A percentile compares a stretch with the other conserved stretches of the same genome.
These are phyloP conservation scores for Scaeva pyrastri DNA, from an alignment of 2,888 invertebrate species.

Conservation along the genomic window DNA sequence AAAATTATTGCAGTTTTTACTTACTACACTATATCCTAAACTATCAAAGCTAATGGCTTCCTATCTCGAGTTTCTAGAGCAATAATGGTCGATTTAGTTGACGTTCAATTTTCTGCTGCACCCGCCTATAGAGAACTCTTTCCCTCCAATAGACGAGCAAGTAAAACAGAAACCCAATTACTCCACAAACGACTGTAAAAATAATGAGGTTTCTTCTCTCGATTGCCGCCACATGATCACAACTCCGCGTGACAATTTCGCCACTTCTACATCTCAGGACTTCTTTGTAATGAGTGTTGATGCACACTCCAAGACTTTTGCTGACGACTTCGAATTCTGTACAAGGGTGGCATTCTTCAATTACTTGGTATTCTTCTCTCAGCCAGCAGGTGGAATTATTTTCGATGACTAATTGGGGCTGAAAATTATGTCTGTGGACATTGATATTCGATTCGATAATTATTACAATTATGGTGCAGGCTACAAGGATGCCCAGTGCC, in stretches of 20 bases:
- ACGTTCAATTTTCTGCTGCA: conserved; percentile 81
- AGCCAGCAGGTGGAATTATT: conserved; percentile 92
- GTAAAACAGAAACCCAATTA: conserved; percentile 80
- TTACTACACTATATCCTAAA: conserved; percentile 46
- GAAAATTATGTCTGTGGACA: conserved; percentile 65
- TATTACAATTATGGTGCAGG: conserved; percentile 92
- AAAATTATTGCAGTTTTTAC: background rate
- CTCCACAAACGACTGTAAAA: conserved; percentile 80
- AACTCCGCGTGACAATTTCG: conserved; percentile 92
- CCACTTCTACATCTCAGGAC: conserved; percentile 92
- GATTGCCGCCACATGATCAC: conserved; percentile 92
- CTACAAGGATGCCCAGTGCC: conserved; percentile 90
- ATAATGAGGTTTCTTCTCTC: conserved; percentile 90
- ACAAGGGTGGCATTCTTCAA: conserved; percentile 93
- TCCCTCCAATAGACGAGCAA: conserved; percentile 81
- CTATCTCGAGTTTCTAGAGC: conserved; percentile 10
- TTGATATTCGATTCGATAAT: conserved; percentile 90
- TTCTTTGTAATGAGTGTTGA: conserved; percentile 93
- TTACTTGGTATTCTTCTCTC: conserved; percentile 89
- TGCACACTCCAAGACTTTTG: conserved; percentile 92
- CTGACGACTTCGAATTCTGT: conserved; percentile 93
- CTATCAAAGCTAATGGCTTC: conserved; percentile 47
- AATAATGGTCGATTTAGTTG: conserved; percentile 81
- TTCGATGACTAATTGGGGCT: conserved; percentile 87
- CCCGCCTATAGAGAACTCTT: conserved; percentile 79